Conservation (phyloP, 2,888 invertebrate species). For the Catocala nupta region DNA sequence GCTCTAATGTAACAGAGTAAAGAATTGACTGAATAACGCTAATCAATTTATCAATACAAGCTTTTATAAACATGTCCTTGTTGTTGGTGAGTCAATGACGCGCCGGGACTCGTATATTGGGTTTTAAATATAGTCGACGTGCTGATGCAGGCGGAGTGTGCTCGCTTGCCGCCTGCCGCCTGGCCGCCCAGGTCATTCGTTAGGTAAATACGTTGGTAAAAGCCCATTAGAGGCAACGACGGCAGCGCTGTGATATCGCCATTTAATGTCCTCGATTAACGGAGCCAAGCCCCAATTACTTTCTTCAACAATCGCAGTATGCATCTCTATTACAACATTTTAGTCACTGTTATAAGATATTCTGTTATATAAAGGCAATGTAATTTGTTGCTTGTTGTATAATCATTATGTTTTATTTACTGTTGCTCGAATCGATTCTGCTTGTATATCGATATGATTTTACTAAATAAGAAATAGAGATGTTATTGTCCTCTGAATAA, state of each 20-base stretch:
- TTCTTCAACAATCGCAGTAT: constrained; percentile 39
- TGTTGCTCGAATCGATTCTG: no score
- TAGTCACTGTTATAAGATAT: constrained; percentile 7
- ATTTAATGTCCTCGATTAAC: constrained; percentile 62
- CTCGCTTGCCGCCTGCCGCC: background rate
- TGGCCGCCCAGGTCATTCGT: constrained; percentile 48
- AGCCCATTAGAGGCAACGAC: constrained; percentile 57
- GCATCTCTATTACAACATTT: constrained; percentile 23
- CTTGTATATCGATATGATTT: no score
- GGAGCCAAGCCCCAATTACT: constrained; percentile 58
- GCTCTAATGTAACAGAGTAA: no score
- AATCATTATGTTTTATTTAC: no score
- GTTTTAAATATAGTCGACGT: constrained; percentile 49
- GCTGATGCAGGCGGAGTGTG: constrained; percentile 39
- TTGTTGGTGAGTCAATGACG: constrained; percentile 24
- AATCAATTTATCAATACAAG: no score
- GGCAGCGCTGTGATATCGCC: constrained; percentile 55
- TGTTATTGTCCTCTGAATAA: no score
- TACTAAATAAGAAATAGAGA: no score
- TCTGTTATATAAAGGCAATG: no score
- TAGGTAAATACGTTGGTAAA: constrained; percentile 57
- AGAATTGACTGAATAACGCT: no score
- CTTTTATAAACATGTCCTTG: background rate
- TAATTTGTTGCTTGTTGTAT: no score
- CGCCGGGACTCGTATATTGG: constrained; percentile 43